Conservation (phyloP, 2,113 vertebrate species). For the Aix galericulata region DNA sequence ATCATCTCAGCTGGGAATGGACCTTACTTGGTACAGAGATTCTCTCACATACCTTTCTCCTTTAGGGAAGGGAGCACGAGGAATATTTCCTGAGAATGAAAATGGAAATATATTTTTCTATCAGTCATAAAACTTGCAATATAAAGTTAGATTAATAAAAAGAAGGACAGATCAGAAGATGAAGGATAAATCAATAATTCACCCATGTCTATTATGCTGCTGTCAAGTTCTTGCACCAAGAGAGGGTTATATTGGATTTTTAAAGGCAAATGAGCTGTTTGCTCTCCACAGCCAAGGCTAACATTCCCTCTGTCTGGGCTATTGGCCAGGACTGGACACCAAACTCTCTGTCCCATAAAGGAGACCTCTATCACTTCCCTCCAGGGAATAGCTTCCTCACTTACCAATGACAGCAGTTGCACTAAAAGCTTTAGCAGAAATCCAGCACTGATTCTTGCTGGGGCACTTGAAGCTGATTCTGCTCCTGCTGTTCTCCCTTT, state of each 20-base stretch:
- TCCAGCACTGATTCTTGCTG: background rate
- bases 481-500: background rate
- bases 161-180: slow-evolving; percentile 29
- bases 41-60: background rate
- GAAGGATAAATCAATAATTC: slow-evolving; percentile 56
- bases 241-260: background rate
- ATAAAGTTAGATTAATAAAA: slow-evolving; percentile 48
- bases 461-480: background rate
- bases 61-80: background rate
- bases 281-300: background rate
- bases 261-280: background rate
- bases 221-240: background rate
- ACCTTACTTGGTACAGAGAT: background rate
- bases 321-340: background rate
- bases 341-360: background rate
- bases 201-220: background rate
- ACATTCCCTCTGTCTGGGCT: background rate
- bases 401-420: background rate
- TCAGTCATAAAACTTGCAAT: background rate
- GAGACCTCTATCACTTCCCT: background rate
- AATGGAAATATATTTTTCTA: slow-evolving; percentile 40
- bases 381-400: background rate
- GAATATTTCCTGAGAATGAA: background rate
- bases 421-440: background rate
- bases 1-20: background rate